Evolutionary conservation across 2,113 vertebrate genomes (phyloP).

Genomic region (Columbina picui): DNA sequence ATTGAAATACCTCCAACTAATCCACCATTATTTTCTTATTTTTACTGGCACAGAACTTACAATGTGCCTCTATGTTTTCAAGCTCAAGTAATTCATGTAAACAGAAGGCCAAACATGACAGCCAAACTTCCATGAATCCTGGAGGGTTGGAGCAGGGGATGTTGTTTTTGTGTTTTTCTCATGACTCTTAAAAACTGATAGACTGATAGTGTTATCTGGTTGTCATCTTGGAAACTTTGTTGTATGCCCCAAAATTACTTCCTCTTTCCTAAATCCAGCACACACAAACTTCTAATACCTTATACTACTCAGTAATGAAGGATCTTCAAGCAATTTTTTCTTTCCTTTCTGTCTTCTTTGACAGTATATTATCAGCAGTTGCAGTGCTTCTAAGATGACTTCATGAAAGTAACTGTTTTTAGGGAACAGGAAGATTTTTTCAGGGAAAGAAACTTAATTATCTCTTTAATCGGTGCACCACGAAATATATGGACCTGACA

Average conservation of each 20-base stretch:
- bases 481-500: constrained; percentile 13
- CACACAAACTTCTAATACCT: neutral
- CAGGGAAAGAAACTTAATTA: constrained; percentile 3
- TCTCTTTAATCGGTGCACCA: neutral
- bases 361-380: neutral
- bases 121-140: neutral
- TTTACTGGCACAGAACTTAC: neutral
- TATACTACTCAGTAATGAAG: neutral
- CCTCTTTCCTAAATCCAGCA: neutral
- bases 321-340: neutral
- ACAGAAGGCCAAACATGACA: neutral
- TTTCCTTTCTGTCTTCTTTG: neutral
- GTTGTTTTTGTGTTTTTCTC: neutral
- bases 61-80: neutral
- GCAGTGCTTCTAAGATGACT: neutral
- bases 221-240: neutral
- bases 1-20: neutral
- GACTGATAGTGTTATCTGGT: neutral
- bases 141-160: rapidly evolving
- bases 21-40: neutral
- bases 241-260: neutral
- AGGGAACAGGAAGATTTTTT: neutral
- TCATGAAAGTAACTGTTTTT: constrained; percentile 26
- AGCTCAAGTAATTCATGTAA: neutral
- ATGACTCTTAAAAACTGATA: neutral